Conservation (phyloP, 2,797 vertebrate genomes). For the Sus cebifrons region DNA sequence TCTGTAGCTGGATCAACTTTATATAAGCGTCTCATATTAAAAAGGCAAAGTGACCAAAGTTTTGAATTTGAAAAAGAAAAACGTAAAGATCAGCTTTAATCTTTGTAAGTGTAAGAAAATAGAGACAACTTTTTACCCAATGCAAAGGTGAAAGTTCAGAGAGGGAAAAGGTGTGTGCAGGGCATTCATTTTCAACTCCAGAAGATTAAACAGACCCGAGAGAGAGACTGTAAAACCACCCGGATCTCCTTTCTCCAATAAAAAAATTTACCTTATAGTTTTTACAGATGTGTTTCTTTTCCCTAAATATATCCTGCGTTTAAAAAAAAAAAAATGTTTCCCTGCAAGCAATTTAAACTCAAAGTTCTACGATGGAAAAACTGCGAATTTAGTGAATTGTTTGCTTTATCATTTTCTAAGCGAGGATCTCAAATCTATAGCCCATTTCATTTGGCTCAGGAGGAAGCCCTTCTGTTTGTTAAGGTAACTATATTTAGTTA, state of each 20-base stretch:
- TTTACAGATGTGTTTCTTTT: not conserved
- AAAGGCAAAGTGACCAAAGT: slow-evolving; percentile 62
- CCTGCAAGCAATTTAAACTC: slow-evolving; percentile 28
- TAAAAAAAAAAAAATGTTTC: not conserved
- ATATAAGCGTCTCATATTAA: slow-evolving; percentile 68
- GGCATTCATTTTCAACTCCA: slow-evolving; percentile 18
- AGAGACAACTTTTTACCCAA: slow-evolving; percentile 54
- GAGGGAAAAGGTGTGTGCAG: slow-evolving; percentile 19
- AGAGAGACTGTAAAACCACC: not conserved
- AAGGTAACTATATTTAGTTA: slow-evolving; percentile 32
- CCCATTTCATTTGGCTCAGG: not conserved
- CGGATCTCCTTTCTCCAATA: slow-evolving; percentile 19
- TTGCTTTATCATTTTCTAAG: slow-evolving; percentile 62
- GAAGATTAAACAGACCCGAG: slow-evolving; percentile 23
- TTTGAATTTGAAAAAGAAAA: slow-evolving; percentile 74
- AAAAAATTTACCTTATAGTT: slow-evolving; percentile 36
- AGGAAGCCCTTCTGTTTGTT: slow-evolving; percentile 14
- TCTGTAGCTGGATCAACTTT: slow-evolving; percentile 76
- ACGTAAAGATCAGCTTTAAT: slow-evolving; percentile 72
- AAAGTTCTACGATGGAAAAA: slow-evolving; percentile 13
- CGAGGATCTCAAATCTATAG: not conserved
- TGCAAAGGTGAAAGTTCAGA: slow-evolving; percentile 67
- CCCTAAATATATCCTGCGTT: not conserved
- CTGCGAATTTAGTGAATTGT: not conserved
- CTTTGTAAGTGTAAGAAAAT: slow-evolving; percentile 62